A percentile compares a stretch with the other conserved stretches of the same genome.
phyloP scores from a whole-genome alignment of 2,113 vertebrate genomes.

The Callocephalon fimbriatum region DNA sequence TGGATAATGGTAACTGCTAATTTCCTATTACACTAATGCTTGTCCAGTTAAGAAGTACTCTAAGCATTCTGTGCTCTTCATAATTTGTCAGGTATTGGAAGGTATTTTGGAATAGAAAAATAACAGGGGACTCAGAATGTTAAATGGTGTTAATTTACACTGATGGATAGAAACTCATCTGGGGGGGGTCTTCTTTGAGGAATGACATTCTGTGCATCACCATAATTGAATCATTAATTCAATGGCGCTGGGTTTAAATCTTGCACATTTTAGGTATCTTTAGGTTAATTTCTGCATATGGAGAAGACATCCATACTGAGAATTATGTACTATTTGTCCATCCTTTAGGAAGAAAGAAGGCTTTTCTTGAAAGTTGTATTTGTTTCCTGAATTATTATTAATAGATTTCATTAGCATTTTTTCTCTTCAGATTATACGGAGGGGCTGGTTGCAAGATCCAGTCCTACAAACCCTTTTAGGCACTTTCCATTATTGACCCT shows the following conservation, averaged over 20 bases:
- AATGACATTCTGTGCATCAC: background rate
- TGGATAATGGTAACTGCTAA: background rate
- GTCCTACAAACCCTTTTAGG: background rate
- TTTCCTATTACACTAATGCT: background rate
- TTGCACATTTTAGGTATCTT: background rate
- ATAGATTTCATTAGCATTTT: background rate
- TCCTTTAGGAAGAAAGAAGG: background rate
- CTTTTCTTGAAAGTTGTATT: background rate
- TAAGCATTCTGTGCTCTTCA: background rate
- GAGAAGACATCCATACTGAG: rapidly evolving
- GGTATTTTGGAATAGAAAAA: background rate
- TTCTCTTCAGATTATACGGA: background rate
- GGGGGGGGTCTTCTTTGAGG: background rate
- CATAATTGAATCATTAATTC: background rate
- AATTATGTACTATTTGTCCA: background rate
- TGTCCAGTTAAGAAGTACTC: background rate
- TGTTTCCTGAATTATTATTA: background rate
- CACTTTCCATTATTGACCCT: background rate
- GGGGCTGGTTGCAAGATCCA: background rate
- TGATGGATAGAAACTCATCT: background rate
- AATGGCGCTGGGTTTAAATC: background rate
- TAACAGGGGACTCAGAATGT: background rate
- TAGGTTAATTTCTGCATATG: background rate
- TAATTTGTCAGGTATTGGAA: background rate
- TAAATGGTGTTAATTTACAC: background rate